A percentile compares a stretch with the other conserved stretches of the same genome.
phyloP scores from a whole-genome alignment of 2,113 vertebrate genomes.

The Picathartes gymnocephalus region DNA sequence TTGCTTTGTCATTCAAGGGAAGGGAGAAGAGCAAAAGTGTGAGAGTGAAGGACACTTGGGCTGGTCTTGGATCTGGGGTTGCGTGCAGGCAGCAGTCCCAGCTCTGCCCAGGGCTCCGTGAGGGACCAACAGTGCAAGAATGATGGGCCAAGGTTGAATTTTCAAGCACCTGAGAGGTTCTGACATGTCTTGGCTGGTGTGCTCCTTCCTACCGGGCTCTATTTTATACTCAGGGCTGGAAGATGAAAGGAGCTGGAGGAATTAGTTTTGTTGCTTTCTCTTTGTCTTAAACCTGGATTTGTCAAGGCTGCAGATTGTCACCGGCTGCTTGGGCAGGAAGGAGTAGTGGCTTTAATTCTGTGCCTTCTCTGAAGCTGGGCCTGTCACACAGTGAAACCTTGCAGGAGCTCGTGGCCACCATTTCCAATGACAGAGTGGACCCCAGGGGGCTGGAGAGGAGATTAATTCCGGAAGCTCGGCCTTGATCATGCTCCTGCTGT shows the following conservation, averaged over 20 bases:
- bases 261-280: background rate
- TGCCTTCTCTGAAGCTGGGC: background rate
- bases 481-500: background rate
- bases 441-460: background rate
- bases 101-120: background rate
- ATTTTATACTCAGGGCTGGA: background rate
- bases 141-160: background rate
- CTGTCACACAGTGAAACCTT: background rate
- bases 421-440: background rate
- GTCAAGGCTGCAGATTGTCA: background rate
- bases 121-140: background rate
- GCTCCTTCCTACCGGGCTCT: background rate
- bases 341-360: background rate
- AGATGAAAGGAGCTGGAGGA: background rate
- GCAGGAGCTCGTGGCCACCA: background rate
- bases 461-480: background rate
- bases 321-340: background rate
- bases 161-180: background rate
- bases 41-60: background rate
- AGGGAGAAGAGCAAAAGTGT: background rate
- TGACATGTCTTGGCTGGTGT: background rate
- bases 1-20: background rate
- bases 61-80: background rate
- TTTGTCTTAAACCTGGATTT: conserved; percentile 21
- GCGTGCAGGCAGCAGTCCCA: background rate